Conservation (phyloP, 2,113 vertebrate genomes). For the Telmatochromis brachygnathus region DNA sequence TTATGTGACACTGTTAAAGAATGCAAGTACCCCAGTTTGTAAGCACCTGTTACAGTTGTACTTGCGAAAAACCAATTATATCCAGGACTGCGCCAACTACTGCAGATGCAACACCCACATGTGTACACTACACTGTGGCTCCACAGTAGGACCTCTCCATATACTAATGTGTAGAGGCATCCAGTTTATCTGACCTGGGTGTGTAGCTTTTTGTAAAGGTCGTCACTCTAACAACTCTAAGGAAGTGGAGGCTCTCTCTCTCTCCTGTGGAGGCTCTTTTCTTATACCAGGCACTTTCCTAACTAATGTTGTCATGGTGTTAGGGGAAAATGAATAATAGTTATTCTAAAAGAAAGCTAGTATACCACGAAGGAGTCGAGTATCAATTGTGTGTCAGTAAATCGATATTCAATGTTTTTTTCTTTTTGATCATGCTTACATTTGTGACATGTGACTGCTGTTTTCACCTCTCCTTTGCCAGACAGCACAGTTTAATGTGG, state of each 20-base stretch:
- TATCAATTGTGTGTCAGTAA: neutral
- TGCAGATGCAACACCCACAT: slow-evolving; percentile 31
- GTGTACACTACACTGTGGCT: neutral
- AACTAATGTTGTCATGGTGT: neutral
- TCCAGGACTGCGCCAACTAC: neutral
- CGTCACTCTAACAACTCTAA: neutral
- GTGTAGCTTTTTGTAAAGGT: neutral
- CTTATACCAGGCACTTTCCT: neutral
- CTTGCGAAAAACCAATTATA: neutral
- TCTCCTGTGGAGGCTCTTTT: neutral
- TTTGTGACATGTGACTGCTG: slow-evolving; percentile 45
- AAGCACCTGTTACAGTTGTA: slow-evolving; percentile 11
- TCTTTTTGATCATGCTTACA: neutral
- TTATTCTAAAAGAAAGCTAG: neutral
- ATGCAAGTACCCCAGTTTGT: neutral
- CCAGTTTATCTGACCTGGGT: neutral
- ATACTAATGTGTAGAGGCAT: neutral
- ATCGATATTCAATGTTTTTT: neutral
- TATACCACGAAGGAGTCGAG: neutral
- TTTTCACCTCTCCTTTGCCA: slow-evolving; percentile 79
- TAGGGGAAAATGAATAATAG: neutral
- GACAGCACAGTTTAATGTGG: slow-evolving; percentile 99
- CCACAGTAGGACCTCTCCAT: neutral
- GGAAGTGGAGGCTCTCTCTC: neutral
- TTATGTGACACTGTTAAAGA: neutral